phyloP scores from a whole-genome alignment of 2,888 invertebrate species.

The Brachyptera putata region DNA sequence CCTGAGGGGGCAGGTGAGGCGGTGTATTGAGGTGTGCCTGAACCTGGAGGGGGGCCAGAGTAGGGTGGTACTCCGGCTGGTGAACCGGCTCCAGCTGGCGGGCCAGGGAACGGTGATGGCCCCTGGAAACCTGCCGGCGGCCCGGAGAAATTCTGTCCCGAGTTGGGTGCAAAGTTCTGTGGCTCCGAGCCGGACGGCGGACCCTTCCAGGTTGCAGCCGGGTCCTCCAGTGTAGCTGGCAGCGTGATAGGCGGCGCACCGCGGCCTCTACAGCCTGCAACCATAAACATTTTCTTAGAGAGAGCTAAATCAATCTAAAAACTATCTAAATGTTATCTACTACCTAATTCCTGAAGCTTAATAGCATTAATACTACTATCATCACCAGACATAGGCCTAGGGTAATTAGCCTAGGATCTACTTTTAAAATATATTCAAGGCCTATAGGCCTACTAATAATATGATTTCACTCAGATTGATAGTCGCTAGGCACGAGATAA shows the following conservation, averaged over 20 bases:
- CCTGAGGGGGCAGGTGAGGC: slow-evolving; percentile 82
- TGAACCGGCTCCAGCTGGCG: slow-evolving; percentile 69
- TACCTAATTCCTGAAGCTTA: too few species aligned
- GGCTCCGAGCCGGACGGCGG: slow-evolving; percentile 56
- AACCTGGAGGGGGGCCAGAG: slow-evolving; percentile 64
- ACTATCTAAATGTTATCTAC: too few species aligned
- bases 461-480: too few species aligned
- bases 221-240: slow-evolving; percentile 72
- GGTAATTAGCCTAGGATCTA: too few species aligned
- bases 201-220: slow-evolving; percentile 75
- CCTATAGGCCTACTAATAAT: too few species aligned
- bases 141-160: slow-evolving; percentile 55
- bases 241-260: slow-evolving; percentile 60
- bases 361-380: too few species aligned
- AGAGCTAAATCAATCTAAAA: neutral
- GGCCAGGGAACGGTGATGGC: slow-evolving; percentile 58
- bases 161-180: slow-evolving; percentile 60
- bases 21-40: slow-evolving; percentile 76
- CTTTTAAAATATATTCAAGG: too few species aligned
- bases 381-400: too few species aligned
- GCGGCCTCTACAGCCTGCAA: slow-evolving; percentile 77
- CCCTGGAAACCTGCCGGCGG: slow-evolving; percentile 54
- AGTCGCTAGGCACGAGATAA: too few species aligned
- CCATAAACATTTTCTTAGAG: slow-evolving; percentile 33
- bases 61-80: slow-evolving; percentile 68